Conservation (phyloP, 2,888 invertebrate genomes). For the Spodoptera littoralis region DNA sequence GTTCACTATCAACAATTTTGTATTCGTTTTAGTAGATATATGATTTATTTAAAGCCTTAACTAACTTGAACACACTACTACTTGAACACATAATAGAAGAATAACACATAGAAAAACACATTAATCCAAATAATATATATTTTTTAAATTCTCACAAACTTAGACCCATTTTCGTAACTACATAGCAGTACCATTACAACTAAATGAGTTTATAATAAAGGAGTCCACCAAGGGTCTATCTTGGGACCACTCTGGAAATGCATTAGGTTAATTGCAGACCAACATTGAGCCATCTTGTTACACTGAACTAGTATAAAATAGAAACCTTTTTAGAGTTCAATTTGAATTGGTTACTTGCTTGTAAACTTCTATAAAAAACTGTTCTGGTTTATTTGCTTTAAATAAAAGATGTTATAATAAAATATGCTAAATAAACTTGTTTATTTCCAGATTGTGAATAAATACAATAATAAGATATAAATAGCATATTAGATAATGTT, state of each 20-base stretch:
- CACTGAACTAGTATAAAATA: conserved; percentile 54
- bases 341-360: conserved; percentile 12
- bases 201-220: conserved; percentile 83
- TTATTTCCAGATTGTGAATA: too few relatives aligned
- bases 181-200: conserved; percentile 67
- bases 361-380: neutral
- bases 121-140: neutral
- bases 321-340: conserved; percentile 29
- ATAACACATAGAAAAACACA: neutral
- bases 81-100: too few relatives aligned
- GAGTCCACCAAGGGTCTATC: conserved; percentile 52
- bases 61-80: neutral
- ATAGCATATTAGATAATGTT: too few relatives aligned
- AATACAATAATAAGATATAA: too few relatives aligned
- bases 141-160: neutral
- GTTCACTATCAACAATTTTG: too few relatives aligned
- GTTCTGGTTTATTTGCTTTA: neutral
- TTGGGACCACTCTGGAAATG: conserved; percentile 60
- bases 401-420: too few relatives aligned
- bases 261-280: conserved; percentile 79
- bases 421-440: too few relatives aligned
- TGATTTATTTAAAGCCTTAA: neutral
- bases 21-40: neutral
- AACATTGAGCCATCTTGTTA: conserved; percentile 72
- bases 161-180: conserved; percentile 35